Conservation (phyloP, 2,888 invertebrate species). For the Branchellion lobata region DNA sequence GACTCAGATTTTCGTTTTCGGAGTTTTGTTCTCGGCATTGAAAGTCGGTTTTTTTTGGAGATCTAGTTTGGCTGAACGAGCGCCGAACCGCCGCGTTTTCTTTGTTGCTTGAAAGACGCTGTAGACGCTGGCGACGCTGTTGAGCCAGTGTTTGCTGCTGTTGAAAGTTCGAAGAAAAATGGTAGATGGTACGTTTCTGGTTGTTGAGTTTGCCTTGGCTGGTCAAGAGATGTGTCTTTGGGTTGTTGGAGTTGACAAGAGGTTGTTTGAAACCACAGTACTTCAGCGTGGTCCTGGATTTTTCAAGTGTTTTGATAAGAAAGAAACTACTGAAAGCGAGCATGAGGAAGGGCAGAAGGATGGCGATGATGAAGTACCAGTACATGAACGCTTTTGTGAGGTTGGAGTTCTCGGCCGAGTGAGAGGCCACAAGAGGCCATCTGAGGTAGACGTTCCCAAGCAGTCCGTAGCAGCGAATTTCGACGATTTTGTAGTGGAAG, state of each 20-base stretch:
- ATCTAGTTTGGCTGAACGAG: no score
- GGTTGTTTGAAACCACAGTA: slow-evolving; percentile 36
- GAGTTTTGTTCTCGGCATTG: not conserved
- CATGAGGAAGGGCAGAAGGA: slow-evolving; percentile 57
- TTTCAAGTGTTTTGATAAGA: slow-evolving; percentile 54
- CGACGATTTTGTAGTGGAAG: slow-evolving; percentile 43
- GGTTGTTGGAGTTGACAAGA: not conserved
- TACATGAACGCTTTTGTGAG: slow-evolving; percentile 47
- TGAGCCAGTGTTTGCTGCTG: not conserved
- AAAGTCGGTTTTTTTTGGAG: not conserved
- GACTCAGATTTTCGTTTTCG: not conserved
- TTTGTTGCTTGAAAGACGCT: not conserved
- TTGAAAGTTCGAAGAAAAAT: slow-evolving; percentile 15
- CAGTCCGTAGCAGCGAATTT: slow-evolving; percentile 41
- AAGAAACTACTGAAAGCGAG: slow-evolving; percentile 58
- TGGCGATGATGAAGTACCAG: slow-evolving; percentile 57
- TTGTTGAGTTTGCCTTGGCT: not conserved
- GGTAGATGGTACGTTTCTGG: not conserved
- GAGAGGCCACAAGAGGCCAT: slow-evolving; percentile 37
- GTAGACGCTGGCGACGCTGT: not conserved
- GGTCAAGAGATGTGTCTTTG: not conserved
- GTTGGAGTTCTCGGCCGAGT: not conserved
- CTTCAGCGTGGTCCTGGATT: slow-evolving; percentile 40
- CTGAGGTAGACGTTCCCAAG: slow-evolving; percentile 38
- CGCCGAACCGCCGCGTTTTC: no score